A percentile compares a stretch with the other conserved stretches of the same genome.
phyloP scores from a whole-genome alignment of 1,140 invertebrate genomes.

The Arctopsyche grandis region DNA sequence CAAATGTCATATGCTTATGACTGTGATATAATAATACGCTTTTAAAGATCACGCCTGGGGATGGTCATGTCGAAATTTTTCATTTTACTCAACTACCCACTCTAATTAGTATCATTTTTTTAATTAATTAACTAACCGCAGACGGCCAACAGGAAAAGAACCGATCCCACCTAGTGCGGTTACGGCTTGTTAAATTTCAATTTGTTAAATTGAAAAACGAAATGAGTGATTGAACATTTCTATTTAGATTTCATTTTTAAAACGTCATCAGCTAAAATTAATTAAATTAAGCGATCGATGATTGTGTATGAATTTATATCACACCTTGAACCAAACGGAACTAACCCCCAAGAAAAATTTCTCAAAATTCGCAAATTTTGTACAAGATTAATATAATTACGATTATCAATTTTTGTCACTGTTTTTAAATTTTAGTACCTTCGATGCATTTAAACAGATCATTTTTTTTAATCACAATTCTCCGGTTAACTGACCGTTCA shows the following conservation, averaged over 20 bases:
- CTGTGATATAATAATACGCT: background rate
- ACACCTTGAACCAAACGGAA: too few species aligned
- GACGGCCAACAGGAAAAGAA: background rate
- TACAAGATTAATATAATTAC: too few species aligned
- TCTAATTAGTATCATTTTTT: background rate
- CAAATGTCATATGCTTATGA: constrained; percentile 44
- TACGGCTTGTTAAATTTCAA: background rate
- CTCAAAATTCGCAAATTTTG: too few species aligned
- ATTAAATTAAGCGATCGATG: too few species aligned
- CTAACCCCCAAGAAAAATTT: too few species aligned
- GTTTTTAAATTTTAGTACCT: too few species aligned
- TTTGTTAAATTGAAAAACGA: background rate
- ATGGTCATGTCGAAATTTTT: background rate
- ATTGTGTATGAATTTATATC: too few species aligned
- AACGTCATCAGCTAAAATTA: too few species aligned
- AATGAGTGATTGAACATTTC: background rate
- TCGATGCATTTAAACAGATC: too few species aligned
- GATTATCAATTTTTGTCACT: too few species aligned
- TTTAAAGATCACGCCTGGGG: background rate
- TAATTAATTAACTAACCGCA: background rate
- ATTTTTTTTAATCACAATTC: too few species aligned
- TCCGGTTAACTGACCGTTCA: too few species aligned
- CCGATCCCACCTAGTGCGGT: background rate
- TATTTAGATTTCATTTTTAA: background rate
- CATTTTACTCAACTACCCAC: background rate